Base-by-base conservation (phyloP, 1,140 invertebrate species). In the Polypedilum vanderplanki region DNA sequence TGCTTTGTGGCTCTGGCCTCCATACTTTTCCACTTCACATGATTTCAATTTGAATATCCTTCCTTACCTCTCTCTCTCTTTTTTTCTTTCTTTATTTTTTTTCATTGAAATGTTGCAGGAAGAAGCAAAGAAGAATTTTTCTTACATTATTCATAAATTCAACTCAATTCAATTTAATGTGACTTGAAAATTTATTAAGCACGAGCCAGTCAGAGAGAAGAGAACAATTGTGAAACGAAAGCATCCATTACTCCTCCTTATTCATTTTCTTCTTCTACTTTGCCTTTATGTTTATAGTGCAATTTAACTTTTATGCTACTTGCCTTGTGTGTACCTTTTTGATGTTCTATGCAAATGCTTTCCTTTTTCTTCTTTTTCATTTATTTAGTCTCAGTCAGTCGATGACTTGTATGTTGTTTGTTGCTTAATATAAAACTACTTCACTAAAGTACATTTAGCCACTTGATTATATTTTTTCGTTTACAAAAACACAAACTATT, bases 251-350 rank as follows among this genome's bases (percentile, higher is more conserved):
- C 46, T 12, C 46, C 46, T 57, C 10, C 46, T 57, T 57, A 4
- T 12, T 57, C 12, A 57, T 57, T 15, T 20, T 7, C 46, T 57
- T 46, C 64, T 15, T 67, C 64, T 67, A 12, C 18, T 7, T 7
- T 46, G 41, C 41, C 41, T 46, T 46, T 46, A 46, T 46, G 41
- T 46, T 57, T 70, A 18, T 18, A 18, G 17, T 20, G 65, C 65
- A 70, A 70, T 70, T 70, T 70, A 70, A 70, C 65, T 70, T 70
- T 70, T 20, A 70, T 70, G 65, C 65, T 70, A 57, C 46, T 70
- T 70, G 17, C 65, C 18, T 70, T 70, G 17, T 70, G 18, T 67
- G 17, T 70, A 70, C 65, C 65, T 70, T 70, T 70, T 70, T 70
- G 65, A 70, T 70, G 65, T 70, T 70, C 65, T 22, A 70, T 70